Base-by-base conservation (phyloP, 2,797 vertebrate genomes). In the Rallus crepitans region DNA sequence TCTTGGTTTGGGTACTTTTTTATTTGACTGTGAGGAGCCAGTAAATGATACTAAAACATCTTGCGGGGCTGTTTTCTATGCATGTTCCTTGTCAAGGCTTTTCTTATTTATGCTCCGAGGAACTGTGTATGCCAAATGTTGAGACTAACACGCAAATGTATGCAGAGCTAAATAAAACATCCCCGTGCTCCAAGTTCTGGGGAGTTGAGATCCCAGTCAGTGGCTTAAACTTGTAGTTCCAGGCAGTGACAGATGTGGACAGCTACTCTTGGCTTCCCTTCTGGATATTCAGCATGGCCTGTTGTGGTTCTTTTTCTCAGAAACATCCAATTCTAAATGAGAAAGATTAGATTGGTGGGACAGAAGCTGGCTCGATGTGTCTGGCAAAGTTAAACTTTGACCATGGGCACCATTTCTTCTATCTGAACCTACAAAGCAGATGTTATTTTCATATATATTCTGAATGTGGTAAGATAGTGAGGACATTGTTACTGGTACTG, bases 31-130 rank as follows among this genome's bases (percentile, higher is more conserved):
- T 37, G 72, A 82, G 45, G 39, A 87, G 33, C 19, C 37, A 37
- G 42, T 78, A 78, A 65, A 55, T 83, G 50, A 42, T 53, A 40
- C 57, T 27, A 42, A n/a, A 83, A 24, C 45, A 33, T 89, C 55
- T 80, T 88, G 33, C 35, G 64, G 45, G 89, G 48, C 69, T 78
- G 31, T 85, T 87, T 92, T 87, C 56, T 87, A 3, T 84, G 75
- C 30, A 27, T 78, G 72, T 69, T 94, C 69, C 82, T 89, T 89
- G 84, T 93, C 87, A 86, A 93, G 76, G 9, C 61, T 88, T 57
- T 61, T 80, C 64, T 73, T 87, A 53, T 91, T 92, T 78, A 56
- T 42, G 40, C 72, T 78, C 11, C 24, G 68, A 89, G 53, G n/a
- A 68, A 65, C 31, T 4, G 14, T 63, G 47, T 47, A 14, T 89